A percentile compares a stretch with the other conserved stretches of the same genome.
These are phyloP conservation scores for Seriola rivoliana DNA, from an alignment of 2,113 vertebrate species.

Conservation along the genomic window DNA sequence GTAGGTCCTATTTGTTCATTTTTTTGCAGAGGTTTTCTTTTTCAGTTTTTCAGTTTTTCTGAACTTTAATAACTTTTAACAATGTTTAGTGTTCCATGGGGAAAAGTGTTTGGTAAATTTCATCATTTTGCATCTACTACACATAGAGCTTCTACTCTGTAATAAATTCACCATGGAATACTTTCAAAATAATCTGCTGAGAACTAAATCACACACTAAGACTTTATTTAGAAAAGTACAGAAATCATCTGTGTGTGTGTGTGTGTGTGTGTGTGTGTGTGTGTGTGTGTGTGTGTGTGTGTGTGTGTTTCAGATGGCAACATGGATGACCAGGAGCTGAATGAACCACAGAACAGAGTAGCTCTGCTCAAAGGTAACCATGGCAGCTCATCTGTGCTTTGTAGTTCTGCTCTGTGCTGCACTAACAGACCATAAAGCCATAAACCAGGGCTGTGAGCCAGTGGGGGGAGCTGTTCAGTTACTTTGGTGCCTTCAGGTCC, in stretches of 20 bases:
- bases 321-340: slow-evolving; percentile 98
- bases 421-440: background rate
- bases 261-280: no score
- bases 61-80: background rate
- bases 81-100: no score
- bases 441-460: background rate
- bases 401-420: background rate
- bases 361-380: slow-evolving; percentile 93
- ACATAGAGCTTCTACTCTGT: background rate
- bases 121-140: background rate
- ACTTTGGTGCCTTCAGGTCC: background rate
- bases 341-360: slow-evolving; percentile 94
- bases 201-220: background rate
- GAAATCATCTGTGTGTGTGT: no score
- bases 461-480: background rate
- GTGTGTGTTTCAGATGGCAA: slow-evolving; percentile 88
- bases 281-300: background rate
- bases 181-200: background rate
- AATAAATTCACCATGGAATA: background rate
- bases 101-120: background rate
- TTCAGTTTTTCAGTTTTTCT: background rate
- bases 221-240: background rate
- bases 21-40: background rate
- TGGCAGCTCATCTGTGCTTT: background rate
- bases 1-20: no score